Evolutionary conservation across 2,113 vertebrate species (phyloP).

Genomic region (Campylorhamphus procurvoides): DNA sequence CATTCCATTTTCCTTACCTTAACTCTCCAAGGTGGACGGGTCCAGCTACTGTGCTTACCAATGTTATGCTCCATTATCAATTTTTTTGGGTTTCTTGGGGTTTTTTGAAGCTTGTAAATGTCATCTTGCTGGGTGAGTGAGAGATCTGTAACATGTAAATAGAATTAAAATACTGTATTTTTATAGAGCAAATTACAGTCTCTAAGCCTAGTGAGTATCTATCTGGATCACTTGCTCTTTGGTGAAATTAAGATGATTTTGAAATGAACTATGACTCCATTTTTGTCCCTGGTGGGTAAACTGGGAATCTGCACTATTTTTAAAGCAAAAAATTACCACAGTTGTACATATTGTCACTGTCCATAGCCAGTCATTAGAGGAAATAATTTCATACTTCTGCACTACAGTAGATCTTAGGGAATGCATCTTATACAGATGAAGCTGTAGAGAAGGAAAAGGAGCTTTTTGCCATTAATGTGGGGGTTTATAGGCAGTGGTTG

Average conservation of each 20-base stretch:
- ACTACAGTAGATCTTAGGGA: conserved; percentile 60
- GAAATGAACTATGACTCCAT: conserved; percentile 51
- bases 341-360: conserved; percentile 17
- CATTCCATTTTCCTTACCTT: neutral
- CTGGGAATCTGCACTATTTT: conserved; percentile 62
- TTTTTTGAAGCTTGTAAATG: conserved; percentile 50
- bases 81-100: neutral
- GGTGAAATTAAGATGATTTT: conserved; percentile 55
- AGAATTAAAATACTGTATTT: conserved; percentile 76
- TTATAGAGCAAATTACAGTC: conserved; percentile 71
- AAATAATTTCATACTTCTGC: conserved; percentile 56
- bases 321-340: conserved; percentile 65
- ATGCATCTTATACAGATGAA: conserved; percentile 58
- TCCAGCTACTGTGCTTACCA: conserved; percentile 23
- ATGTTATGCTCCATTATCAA: neutral
- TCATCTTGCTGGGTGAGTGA: conserved; percentile 53
- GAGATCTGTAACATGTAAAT: conserved; percentile 61
- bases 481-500: conserved; percentile 9
- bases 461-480: conserved; percentile 39
- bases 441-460: conserved; percentile 45
- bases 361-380: conserved; percentile 47
- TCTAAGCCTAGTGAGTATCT: conserved; percentile 47
- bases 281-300: conserved; percentile 63
- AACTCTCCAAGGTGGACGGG: neutral
- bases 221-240: conserved; percentile 63